Conservation (phyloP, 2,113 vertebrate species). For the Zosterops lateralis region DNA sequence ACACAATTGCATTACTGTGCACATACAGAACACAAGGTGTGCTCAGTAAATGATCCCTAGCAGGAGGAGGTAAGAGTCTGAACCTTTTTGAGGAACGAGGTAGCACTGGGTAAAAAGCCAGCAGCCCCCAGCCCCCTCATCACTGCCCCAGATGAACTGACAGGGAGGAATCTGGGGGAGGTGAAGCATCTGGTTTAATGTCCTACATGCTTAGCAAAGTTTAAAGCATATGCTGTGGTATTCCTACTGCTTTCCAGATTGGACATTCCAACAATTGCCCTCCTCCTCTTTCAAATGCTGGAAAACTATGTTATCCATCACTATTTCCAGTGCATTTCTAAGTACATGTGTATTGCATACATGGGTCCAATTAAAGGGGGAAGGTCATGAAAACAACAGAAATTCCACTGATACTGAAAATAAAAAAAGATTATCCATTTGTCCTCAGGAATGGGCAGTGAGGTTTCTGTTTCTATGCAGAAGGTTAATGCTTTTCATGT, state of each 20-base stretch:
- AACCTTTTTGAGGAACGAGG: neutral
- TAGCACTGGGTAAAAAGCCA: neutral
- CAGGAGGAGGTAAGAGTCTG: neutral
- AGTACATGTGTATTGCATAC: neutral
- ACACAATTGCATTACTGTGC: rapidly evolving
- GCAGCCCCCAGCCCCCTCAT: neutral
- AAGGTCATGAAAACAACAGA: neutral
- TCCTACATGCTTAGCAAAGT: neutral
- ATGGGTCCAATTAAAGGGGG: neutral
- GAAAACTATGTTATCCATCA: rapidly evolving
- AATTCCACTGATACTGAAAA: neutral
- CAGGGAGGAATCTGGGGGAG: neutral
- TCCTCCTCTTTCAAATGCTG: neutral
- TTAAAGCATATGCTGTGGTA: neutral
- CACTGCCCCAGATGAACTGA: neutral
- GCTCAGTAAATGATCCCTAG: neutral
- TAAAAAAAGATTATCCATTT: neutral
- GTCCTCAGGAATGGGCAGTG: neutral
- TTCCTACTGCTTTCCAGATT: neutral
- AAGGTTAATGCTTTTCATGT: neutral
- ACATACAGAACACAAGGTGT: neutral
- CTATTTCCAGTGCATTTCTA: neutral
- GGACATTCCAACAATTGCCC: neutral
- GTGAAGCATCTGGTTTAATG: neutral
- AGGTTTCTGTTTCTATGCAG: neutral